A percentile compares a stretch with the other conserved stretches of the same genome.
phyloP scores from a whole-genome alignment of 2,113 vertebrate genomes.

The Shinisaurus crocodilurus region DNA sequence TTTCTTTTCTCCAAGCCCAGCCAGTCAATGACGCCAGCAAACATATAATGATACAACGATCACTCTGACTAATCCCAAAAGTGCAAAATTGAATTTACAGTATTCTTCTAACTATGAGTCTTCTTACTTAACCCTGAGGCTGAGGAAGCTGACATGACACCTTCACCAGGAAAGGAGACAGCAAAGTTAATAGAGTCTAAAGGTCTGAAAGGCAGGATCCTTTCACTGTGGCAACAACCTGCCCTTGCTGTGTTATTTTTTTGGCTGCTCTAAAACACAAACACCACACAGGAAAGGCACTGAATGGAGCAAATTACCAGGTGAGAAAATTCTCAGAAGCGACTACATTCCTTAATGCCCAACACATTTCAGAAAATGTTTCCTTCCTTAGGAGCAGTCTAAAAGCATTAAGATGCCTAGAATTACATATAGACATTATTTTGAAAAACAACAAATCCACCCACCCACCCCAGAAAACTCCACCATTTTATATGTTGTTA shows the following conservation, averaged over 20 bases:
- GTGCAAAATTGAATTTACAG: conserved; percentile 26
- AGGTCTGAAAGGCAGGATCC: conserved; percentile 50
- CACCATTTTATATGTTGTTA: background rate
- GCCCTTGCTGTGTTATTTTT: conserved; percentile 56
- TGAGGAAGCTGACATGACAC: background rate
- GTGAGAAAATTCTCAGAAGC: background rate
- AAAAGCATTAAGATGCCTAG: background rate
- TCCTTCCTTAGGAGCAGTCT: background rate
- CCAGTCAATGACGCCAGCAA: background rate
- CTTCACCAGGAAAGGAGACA: conserved; percentile 32
- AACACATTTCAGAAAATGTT: background rate
- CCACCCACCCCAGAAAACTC: background rate
- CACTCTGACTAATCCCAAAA: conserved; percentile 37
- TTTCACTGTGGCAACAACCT: conserved; percentile 57
- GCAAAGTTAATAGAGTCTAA: conserved; percentile 54
- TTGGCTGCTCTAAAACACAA: conserved; percentile 45
- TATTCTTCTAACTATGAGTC: conserved; percentile 26
- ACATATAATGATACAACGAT: conserved; percentile 11
- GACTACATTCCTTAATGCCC: background rate
- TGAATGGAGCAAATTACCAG: background rate
- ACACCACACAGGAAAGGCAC: background rate
- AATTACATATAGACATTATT: background rate
- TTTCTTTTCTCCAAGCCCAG: background rate
- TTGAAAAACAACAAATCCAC: background rate
- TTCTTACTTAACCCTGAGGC: conserved; percentile 27